These are phyloP conservation scores for Lycocorax pyrrhopterus DNA, from an alignment of 2,113 vertebrate species.

Conservation along the genomic window DNA sequence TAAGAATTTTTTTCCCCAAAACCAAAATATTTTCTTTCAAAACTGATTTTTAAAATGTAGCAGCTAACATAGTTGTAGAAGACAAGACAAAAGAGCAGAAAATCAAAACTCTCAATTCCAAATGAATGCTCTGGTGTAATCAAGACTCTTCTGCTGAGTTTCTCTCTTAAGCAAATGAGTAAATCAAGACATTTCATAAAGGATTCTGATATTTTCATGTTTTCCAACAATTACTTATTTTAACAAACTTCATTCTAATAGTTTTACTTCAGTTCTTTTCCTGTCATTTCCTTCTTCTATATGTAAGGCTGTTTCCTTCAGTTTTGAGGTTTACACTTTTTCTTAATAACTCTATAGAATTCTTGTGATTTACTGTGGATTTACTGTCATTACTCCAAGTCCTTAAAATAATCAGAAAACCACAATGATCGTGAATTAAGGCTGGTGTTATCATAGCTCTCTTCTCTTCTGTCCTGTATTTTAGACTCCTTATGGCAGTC, in stretches of 20 bases:
- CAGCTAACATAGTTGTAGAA: neutral
- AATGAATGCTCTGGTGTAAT: neutral
- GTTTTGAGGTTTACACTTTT: neutral
- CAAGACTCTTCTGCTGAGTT: neutral
- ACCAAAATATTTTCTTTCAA: neutral
- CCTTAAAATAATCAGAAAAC: neutral
- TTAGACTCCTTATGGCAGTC: neutral
- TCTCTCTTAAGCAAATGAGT: neutral
- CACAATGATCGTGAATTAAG: fast-evolving
- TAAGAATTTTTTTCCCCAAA: neutral
- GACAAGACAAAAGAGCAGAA: neutral
- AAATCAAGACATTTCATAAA: neutral
- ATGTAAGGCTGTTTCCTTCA: neutral
- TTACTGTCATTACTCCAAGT: neutral
- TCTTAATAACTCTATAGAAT: neutral
- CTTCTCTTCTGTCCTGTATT: neutral
- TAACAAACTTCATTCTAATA: neutral
- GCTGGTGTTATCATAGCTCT: neutral
- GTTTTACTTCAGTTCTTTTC: neutral
- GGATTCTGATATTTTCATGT: neutral
- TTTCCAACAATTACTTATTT: neutral
- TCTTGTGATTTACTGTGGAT: neutral
- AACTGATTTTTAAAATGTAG: neutral
- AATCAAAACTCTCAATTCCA: neutral
- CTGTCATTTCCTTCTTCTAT: neutral